A percentile compares a stretch with the other conserved stretches of the same genome.
phyloP scores from a whole-genome alignment of 2,113 vertebrate species.

The Pseudolaguvia tuberculata region DNA sequence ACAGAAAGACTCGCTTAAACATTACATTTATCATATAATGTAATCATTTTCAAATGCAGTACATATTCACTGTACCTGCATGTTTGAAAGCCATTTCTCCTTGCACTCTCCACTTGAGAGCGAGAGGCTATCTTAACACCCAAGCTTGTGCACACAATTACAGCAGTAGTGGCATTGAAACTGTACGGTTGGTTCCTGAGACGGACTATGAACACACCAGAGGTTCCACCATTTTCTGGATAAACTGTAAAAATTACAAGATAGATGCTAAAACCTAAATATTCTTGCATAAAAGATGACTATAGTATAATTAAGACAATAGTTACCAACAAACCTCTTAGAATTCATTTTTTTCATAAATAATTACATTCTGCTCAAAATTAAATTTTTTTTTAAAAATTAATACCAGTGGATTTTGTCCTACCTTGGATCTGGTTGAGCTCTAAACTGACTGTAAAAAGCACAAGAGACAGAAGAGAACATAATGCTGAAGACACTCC shows the following conservation, averaged over 20 bases:
- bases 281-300: too few relatives aligned
- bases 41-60: background rate
- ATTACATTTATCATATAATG: background rate
- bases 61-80: conserved; percentile 63
- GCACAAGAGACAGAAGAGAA: conserved; percentile 22
- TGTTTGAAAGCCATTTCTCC: conserved; percentile 57
- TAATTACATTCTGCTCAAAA: background rate
- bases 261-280: background rate
- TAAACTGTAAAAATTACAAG: conserved; percentile 34
- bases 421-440: conserved; percentile 53
- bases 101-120: conserved; percentile 57
- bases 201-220: conserved; percentile 58
- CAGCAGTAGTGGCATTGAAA: conserved; percentile 56
- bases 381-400: background rate
- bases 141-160: conserved; percentile 51
- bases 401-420: conserved; percentile 6
- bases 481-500: background rate
- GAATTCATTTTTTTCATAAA: background rate
- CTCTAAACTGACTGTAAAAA: conserved; percentile 22
- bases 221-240: conserved; percentile 25
- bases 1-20: background rate
- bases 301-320: background rate
- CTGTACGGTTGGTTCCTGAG: conserved; percentile 46
- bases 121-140: conserved; percentile 58
- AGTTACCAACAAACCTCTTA: background rate